Percentiles rank a stretch among this genome's conserved stretches.
phyloP scores from a whole-genome alignment of 2,888 invertebrate species.

The Drosophila fungiperda region DNA sequence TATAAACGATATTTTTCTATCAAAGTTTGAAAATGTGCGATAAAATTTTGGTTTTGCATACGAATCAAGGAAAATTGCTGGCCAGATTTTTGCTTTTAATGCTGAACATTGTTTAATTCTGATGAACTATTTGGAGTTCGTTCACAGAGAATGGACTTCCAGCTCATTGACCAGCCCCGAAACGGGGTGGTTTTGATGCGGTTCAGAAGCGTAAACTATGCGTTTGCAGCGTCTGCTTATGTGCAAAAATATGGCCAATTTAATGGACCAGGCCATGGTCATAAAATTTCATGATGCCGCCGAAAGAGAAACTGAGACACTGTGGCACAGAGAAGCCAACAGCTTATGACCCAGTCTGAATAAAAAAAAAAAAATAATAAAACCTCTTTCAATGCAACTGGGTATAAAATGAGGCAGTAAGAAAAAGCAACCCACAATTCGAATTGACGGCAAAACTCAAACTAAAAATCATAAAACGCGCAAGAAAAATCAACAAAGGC shows the following conservation, averaged over 20 bases:
- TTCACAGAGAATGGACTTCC: constrained; percentile 42
- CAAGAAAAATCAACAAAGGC: constrained; percentile 21
- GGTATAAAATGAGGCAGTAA: constrained; percentile 2
- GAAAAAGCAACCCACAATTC: not conserved
- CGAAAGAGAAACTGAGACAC: not conserved
- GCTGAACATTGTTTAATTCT: constrained; percentile 25
- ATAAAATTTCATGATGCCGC: constrained; percentile 32
- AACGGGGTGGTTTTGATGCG: not conserved
- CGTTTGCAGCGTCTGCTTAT: constrained; percentile 58
- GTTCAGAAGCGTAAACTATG: constrained; percentile 53
- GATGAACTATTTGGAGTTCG: constrained; percentile 14
- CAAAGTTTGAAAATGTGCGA: not conserved
- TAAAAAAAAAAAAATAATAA: constrained; percentile 1
- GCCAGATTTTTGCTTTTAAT: constrained; percentile 4
- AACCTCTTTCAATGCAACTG: constrained; percentile 41
- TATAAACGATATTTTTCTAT: not conserved
- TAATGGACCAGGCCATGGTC: constrained; percentile 59
- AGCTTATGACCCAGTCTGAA: constrained; percentile 28
- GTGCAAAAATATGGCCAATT: constrained; percentile 72
- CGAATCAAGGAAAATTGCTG: not conserved
- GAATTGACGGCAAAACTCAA: constrained; percentile 8
- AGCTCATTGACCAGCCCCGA: constrained; percentile 51
- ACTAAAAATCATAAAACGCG: constrained; percentile 33
- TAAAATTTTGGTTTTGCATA: not conserved
- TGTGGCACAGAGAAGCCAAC: constrained; percentile 13